Base-by-base conservation (phyloP, 2,888 invertebrate species). In the Tachina fera region DNA sequence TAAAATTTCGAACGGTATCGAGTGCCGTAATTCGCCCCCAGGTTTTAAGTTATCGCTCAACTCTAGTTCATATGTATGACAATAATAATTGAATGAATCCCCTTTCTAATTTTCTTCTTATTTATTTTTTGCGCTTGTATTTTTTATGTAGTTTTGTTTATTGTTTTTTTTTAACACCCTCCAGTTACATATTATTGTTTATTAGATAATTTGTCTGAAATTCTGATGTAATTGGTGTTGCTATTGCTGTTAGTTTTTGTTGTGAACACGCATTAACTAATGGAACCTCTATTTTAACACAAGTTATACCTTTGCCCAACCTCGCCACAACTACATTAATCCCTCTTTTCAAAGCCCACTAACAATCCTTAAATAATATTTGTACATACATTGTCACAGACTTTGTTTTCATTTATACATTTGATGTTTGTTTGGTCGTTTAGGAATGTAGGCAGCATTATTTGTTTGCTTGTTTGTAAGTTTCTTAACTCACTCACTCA, bases 171-270 rank as follows among this genome's bases (percentile, higher is more conserved):
- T 16, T 49, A 67, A 72, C 67, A 67, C 60, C 71, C 63, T 16
- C 43, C 31, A 31, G 43, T 72, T 68, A 53, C 41, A 65, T 71
- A 51, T 51, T 77, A 60, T 67, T 63, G 67, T 72, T 67, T 56
- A 72, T 83, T 83, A 83, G 72, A 77, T 83, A 65, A 68, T 72
- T 83, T 75, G 60, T 49, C 47, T 51, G 53, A 68, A 56, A 47
- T 68, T 71, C 76, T 56, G 4, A 47, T 58, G 67, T 72, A 65
- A 9, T 74, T 56, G 41, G 60, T 22, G 14, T 47, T 31, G n/a
- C 19, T 47, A 47, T 49, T 4, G 39, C 14, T 49, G 31, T 13
- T 45, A 31, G 61, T 56, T 65, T 65, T 60, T 49, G 22, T 63
- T 68, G 13, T 61, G 41, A 41, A 19, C 19, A 43, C 22, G 16